Conservation (phyloP, 2,113 vertebrate genomes). For the Ibidorhyncha struthersii region DNA sequence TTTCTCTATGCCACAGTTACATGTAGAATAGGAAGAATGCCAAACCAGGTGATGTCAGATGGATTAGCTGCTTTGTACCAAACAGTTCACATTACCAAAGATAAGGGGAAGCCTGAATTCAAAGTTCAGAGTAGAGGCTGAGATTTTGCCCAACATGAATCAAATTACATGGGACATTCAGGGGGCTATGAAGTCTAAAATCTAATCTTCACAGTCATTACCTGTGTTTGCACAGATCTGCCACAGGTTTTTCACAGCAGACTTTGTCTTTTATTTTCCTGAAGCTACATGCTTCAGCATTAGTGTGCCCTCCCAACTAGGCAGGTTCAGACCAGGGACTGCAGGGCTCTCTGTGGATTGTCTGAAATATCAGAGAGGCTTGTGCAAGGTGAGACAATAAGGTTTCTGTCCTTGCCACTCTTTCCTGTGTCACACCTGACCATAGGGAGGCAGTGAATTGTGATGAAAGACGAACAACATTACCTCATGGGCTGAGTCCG, state of each 20-base stretch:
- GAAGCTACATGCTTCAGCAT: neutral
- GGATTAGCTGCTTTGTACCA: constrained; percentile 33
- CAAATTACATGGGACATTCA: neutral
- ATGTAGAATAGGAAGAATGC: neutral
- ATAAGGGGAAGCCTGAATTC: constrained; percentile 22
- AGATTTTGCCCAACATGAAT: neutral
- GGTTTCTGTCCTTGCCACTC: constrained; percentile 11
- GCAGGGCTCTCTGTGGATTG: neutral
- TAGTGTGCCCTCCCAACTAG: neutral
- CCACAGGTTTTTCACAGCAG: neutral
- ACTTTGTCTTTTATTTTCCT: neutral
- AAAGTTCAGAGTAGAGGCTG: neutral
- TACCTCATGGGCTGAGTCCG: constrained; percentile 98
- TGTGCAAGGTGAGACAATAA: constrained; percentile 3
- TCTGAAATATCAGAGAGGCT: neutral
- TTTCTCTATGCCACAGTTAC: neutral
- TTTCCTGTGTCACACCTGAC: neutral
- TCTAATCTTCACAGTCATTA: neutral
- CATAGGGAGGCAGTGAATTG: neutral
- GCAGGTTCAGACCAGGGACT: neutral
- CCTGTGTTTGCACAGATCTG: neutral
- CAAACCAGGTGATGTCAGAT: constrained; percentile 58
- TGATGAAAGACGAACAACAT: neutral
- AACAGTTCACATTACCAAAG: constrained; percentile 10
- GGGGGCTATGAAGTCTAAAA: neutral